Evolutionary conservation across 1,140 invertebrate genomes (phyloP).

Genomic region (Drosophila chauvacae): DNA sequence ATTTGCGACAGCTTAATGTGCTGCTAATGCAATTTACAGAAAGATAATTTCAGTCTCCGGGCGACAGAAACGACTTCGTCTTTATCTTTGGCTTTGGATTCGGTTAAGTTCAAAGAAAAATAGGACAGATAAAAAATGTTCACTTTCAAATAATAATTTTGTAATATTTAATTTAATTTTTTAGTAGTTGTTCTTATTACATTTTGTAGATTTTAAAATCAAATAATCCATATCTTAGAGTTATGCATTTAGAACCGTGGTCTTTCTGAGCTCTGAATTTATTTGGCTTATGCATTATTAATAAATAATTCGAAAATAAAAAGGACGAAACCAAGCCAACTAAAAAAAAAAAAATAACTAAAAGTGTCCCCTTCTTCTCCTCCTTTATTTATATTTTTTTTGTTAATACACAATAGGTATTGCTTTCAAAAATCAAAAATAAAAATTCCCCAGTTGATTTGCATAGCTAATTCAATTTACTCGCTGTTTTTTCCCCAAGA

Average conservation of each 20-base stretch:
- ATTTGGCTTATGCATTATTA: background rate
- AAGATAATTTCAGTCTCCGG: constrained; percentile 7
- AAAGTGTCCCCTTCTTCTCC: background rate
- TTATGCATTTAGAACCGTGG: too few relatives aligned
- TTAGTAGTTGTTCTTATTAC: background rate
- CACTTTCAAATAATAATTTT: background rate
- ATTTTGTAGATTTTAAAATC: background rate
- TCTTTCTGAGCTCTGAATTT: background rate
- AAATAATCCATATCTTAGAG: too few relatives aligned
- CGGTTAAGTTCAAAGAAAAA: background rate
- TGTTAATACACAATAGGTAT: constrained; percentile 24
- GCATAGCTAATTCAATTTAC: constrained; percentile 74
- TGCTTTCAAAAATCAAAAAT: constrained; percentile 51
- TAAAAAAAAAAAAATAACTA: background rate
- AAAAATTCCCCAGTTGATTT: constrained; percentile 46
- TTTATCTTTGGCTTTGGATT: background rate
- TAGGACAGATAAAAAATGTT: too few relatives aligned
- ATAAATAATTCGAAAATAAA: background rate
- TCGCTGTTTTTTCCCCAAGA: constrained; percentile 34
- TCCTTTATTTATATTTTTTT: background rate
- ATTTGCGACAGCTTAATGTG: constrained; percentile 47
- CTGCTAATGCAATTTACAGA: constrained; percentile 64
- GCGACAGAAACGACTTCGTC: background rate
- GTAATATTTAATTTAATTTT: background rate
- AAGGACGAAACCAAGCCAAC: too few relatives aligned